Percentiles rank a stretch among this genome's conserved stretches.
Conservation (phyloP, 1,140 invertebrate genomes). For the Trissolcus basalis region DNA sequence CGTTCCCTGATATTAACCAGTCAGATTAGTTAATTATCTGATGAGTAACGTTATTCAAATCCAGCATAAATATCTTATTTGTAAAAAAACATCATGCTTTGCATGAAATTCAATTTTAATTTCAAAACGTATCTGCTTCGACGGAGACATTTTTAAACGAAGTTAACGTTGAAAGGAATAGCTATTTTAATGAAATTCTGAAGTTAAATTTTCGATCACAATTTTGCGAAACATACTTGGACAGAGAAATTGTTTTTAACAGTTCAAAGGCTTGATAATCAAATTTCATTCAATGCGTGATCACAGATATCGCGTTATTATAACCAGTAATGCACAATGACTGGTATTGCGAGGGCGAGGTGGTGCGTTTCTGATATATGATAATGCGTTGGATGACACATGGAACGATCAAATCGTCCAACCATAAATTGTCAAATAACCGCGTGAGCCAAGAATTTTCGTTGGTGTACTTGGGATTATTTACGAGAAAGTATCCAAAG, state of each 20-base stretch:
- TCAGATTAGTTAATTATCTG: too few relatives aligned
- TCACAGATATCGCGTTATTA: too few relatives aligned
- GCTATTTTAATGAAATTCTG: too few relatives aligned
- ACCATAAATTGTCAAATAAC: constrained; percentile 67
- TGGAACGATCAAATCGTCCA: constrained; percentile 66
- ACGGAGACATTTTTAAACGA: too few relatives aligned
- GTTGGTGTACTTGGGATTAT: constrained; percentile 59
- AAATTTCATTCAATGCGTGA: too few relatives aligned
- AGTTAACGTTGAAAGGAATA: too few relatives aligned
- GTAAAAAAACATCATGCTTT: too few relatives aligned
- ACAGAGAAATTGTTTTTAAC: constrained; percentile 9
- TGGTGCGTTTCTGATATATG: constrained; percentile 61
- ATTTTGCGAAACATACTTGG: constrained; percentile 4
- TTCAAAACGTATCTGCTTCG: too few relatives aligned
- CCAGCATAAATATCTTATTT: too few relatives aligned
- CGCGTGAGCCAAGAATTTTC: constrained; percentile 61
- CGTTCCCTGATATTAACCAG: constrained; percentile 8
- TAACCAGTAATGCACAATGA: background rate
- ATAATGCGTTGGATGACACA: constrained; percentile 68
- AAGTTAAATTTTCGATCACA: background rate
- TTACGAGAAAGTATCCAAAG: constrained; percentile 62
- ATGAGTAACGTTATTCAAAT: too few relatives aligned
- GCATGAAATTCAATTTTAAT: too few relatives aligned
- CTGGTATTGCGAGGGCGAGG: constrained; percentile 39
- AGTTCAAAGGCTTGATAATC: too few relatives aligned